Percentiles rank a stretch among this genome's conserved stretches.
phyloP scores from a whole-genome alignment of 2,797 vertebrate genomes.

The Dryobates pubescens region DNA sequence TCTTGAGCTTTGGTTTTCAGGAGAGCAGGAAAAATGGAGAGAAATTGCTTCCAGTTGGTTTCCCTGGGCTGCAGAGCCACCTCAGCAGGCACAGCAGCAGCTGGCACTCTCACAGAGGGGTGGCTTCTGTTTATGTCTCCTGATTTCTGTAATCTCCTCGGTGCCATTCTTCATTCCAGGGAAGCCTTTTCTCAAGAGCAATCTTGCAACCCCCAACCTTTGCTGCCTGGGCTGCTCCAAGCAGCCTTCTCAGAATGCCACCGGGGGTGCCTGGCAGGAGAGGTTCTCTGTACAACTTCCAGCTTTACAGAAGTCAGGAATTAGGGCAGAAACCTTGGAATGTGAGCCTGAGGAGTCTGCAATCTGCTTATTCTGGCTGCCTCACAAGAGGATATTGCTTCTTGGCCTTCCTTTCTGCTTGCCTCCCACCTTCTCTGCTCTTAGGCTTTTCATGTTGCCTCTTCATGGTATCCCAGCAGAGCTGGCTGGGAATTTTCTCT shows the following conservation, averaged over 20 bases:
- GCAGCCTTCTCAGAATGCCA: background rate
- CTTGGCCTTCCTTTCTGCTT: conserved; percentile 25
- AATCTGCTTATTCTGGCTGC: conserved; percentile 35
- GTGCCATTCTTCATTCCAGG: conserved; percentile 1
- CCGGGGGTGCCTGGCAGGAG: background rate
- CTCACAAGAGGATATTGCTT: conserved; percentile 55
- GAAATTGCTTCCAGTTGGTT: background rate
- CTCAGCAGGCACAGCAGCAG: background rate
- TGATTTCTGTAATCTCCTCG: background rate
- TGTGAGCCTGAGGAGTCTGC: background rate
- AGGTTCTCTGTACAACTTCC: background rate
- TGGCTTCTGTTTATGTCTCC: background rate
- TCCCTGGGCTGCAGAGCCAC: background rate
- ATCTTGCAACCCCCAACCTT: background rate
- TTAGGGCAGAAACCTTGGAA: conserved; percentile 47
- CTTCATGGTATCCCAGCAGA: conserved; percentile 36
- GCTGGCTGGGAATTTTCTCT: conserved; percentile 44
- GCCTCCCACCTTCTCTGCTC: conserved; percentile 45
- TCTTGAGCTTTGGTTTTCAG: background rate
- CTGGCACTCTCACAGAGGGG: background rate
- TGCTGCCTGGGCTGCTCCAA: background rate
- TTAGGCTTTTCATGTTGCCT: conserved; percentile 43
- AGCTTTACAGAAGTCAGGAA: conserved; percentile 17
- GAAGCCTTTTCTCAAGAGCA: background rate
- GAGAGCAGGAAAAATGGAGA: background rate